Conservation (phyloP, 2,113 vertebrate genomes). For the Panthera tigris region DNA sequence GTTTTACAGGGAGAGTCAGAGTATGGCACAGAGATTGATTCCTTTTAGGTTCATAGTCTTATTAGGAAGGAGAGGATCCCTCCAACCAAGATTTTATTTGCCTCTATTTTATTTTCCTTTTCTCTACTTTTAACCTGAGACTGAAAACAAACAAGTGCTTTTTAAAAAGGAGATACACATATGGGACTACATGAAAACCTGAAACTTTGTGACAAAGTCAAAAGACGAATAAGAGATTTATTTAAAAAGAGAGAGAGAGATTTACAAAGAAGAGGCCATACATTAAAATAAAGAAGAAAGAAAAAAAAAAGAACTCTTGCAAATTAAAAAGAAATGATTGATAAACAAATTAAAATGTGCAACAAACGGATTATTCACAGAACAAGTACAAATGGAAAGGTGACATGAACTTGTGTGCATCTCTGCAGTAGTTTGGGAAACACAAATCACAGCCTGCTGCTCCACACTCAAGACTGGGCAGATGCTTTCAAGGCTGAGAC, state of each 20-base stretch:
- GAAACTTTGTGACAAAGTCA: neutral
- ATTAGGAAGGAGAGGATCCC: too few species aligned
- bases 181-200: neutral
- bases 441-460: rapidly evolving
- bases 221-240: neutral
- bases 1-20: rapidly evolving
- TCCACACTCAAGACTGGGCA: rapidly evolving
- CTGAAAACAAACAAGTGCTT: neutral
- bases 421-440: neutral
- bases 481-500: neutral
- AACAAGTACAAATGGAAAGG: neutral
- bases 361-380: neutral
- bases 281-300: neutral
- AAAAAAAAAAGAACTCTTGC: neutral
- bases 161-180: neutral
- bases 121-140: neutral
- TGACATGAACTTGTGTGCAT: neutral
- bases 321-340: neutral
- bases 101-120: neutral
- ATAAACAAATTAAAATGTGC: neutral
- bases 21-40: rapidly evolving
- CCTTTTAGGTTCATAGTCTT: neutral
- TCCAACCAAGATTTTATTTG: neutral
- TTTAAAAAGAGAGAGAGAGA: neutral
- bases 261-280: neutral